Conservation (phyloP, 2,797 vertebrate genomes). For the Onychomys arenicola region DNA sequence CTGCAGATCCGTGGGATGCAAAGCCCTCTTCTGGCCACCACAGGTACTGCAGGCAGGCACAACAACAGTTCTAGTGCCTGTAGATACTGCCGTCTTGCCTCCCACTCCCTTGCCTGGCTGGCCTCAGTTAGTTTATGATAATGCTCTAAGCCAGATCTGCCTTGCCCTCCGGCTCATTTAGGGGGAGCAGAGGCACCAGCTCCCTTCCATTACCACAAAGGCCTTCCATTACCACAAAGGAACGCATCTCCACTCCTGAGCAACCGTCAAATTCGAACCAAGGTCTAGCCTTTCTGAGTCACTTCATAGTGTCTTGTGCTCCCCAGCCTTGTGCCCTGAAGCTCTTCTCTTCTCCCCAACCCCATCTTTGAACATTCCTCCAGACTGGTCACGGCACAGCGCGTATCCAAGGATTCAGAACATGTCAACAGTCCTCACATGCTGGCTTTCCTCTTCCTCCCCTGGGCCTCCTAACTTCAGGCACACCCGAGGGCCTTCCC, state of each 20-base stretch:
- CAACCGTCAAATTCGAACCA: background rate
- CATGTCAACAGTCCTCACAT: background rate
- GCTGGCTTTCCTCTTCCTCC: background rate
- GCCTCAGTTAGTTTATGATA: background rate
- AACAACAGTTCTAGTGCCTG: background rate
- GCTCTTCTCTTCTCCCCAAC: background rate
- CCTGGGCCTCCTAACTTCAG: background rate
- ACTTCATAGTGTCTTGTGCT: background rate
- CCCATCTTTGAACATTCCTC: background rate
- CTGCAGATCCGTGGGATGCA: background rate
- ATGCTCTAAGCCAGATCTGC: background rate
- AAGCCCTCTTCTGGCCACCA: background rate
- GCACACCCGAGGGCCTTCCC: background rate
- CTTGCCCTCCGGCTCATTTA: background rate
- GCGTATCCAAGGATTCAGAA: background rate
- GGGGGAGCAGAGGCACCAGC: background rate
- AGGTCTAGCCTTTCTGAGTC: background rate
- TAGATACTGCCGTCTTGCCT: background rate
- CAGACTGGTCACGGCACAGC: background rate
- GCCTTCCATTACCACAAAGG: background rate
- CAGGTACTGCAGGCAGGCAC: background rate
- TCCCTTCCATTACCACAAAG: background rate
- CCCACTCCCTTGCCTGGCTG: background rate
- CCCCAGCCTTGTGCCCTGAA: background rate
- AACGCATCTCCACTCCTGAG: background rate